Conservation (phyloP, 1,140 invertebrate genomes). For the Ips typographus region DNA sequence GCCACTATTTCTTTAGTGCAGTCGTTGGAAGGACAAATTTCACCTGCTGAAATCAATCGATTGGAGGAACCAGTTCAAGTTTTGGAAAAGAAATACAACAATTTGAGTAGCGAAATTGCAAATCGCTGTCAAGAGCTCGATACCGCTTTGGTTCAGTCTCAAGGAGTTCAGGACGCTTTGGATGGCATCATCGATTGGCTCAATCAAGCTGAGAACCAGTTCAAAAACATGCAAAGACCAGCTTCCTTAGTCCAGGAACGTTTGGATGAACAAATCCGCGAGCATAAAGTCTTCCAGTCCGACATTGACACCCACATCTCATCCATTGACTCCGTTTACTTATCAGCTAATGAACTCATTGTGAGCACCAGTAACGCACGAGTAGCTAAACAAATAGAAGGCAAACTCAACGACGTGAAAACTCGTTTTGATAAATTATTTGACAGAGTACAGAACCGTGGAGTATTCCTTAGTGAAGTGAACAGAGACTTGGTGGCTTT, state of each 20-base stretch:
- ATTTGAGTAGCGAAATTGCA: conserved; percentile 69
- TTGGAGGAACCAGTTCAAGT: conserved; percentile 78
- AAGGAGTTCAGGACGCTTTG: conserved; percentile 91
- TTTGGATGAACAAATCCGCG: conserved; percentile 75
- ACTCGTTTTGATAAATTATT: conserved; percentile 80
- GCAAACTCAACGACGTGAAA: conserved; percentile 82
- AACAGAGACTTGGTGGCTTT: conserved; percentile 71
- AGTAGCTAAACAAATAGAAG: conserved; percentile 86
- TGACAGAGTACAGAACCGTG: conserved; percentile 75
- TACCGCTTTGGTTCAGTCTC: conserved; percentile 86
- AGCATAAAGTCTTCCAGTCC: conserved; percentile 67
- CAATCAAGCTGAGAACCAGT: conserved; percentile 77
- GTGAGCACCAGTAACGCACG: conserved; percentile 79
- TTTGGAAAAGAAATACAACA: conserved; percentile 75
- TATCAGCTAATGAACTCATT: conserved; percentile 77
- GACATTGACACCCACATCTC: conserved; percentile 84
- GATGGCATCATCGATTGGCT: conserved; percentile 85
- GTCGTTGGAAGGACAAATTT: conserved; percentile 77
- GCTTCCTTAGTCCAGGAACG: conserved; percentile 86
- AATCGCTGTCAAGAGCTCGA: conserved; percentile 84
- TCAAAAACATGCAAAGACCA: conserved; percentile 71
- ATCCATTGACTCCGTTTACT: conserved; percentile 79
- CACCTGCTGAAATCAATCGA: conserved; percentile 72
- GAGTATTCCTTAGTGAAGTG: conserved; percentile 81
- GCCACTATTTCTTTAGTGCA: conserved; percentile 70